Evolutionary conservation across 92 coral and sea anemone species (phyloP).

Genomic region (Epizoanthus rinbou): DNA sequence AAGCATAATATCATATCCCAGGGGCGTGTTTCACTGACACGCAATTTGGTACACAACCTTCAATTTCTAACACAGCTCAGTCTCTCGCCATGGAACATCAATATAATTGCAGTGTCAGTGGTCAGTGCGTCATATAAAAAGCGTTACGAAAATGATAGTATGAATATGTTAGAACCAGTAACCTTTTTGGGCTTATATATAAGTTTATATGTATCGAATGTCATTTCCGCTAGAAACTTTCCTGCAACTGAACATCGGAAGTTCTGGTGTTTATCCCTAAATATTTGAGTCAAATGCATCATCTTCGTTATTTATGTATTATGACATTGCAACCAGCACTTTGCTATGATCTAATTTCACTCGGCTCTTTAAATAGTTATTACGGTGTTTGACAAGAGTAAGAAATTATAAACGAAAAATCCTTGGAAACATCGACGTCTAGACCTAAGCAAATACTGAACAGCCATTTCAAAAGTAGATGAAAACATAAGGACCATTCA

Average conservation of each 20-base stretch:
- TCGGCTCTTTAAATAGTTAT: not conserved
- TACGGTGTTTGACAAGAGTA: not conserved
- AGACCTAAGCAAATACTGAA: not conserved
- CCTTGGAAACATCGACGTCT: not conserved
- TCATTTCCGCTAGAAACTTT: conserved; percentile 39
- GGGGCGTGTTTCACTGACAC: conserved; percentile 2
- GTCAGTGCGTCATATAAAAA: not conserved
- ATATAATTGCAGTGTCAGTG: not conserved
- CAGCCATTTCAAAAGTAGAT: not conserved
- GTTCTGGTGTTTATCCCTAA: not conserved
- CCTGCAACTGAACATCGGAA: not conserved
- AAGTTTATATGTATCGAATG: conserved; percentile 6
- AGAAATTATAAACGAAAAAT: not conserved
- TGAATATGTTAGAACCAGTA: not conserved
- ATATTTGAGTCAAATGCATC: not conserved
- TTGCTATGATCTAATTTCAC: not conserved
- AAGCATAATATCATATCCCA: not conserved
- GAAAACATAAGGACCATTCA: not conserved
- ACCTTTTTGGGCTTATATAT: conserved; percentile 12
- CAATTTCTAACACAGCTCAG: not conserved
- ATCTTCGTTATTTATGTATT: not conserved
- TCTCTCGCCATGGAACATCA: too few relatives aligned
- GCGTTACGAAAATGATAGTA: not conserved
- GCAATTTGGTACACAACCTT: not conserved
- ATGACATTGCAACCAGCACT: not conserved